Percentiles rank a stretch among this genome's conserved stretches.
Evolutionary conservation across 2,797 vertebrate species (phyloP).

Genomic region (Galagoides demidoff): DNA sequence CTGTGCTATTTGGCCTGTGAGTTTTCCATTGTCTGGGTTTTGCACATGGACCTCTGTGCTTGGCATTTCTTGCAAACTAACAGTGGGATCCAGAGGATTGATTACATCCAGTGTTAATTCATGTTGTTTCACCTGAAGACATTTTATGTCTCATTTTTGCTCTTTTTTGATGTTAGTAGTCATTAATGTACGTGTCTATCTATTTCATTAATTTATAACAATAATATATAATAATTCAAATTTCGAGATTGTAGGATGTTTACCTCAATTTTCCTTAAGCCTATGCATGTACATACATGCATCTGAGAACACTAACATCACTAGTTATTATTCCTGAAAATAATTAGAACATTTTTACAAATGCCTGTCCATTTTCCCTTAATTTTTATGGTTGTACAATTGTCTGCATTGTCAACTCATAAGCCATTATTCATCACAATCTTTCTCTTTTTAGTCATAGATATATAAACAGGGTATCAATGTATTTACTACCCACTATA

Average conservation of each 20-base stretch:
- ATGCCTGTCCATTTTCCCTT: background rate
- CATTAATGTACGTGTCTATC: background rate
- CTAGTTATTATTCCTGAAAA: background rate
- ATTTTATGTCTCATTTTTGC: background rate
- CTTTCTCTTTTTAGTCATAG: background rate
- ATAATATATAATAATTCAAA: constrained; percentile 22
- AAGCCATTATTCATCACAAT: background rate
- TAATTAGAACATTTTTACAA: background rate
- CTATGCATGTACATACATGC: background rate
- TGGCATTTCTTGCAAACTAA: background rate
- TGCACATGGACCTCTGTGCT: background rate
- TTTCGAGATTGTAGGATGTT: background rate
- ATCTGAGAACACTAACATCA: background rate
- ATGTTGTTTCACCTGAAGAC: background rate
- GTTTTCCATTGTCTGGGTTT: background rate
- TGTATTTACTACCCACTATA: background rate
- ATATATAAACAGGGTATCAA: background rate
- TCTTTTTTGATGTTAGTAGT: background rate
- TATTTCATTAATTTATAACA: background rate
- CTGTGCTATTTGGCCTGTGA: background rate
- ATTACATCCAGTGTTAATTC: background rate
- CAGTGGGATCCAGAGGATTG: background rate
- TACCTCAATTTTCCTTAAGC: background rate
- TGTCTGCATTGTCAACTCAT: background rate
- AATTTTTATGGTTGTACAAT: background rate